phyloP scores from a whole-genome alignment of 2,888 invertebrate genomes.

The Calliopum simillimum region DNA sequence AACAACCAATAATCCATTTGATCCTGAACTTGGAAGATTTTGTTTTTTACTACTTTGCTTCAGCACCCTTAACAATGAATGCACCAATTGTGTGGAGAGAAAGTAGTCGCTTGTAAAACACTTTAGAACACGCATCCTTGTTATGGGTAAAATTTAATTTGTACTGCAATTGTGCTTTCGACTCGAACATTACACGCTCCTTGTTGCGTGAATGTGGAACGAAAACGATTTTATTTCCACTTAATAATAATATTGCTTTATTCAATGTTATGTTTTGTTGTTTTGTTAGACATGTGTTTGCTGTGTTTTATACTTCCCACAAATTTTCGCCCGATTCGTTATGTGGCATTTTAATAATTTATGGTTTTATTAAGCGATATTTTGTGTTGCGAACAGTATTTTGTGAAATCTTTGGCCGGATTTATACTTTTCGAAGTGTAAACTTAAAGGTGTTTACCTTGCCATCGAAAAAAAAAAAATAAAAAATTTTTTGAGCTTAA shows the following conservation, averaged over 20 bases:
- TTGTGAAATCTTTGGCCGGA: too few species aligned
- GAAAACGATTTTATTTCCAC: slow-evolving; percentile 23
- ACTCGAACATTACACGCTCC: slow-evolving; percentile 13
- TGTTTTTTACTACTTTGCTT: background rate
- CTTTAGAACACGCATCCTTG: slow-evolving; percentile 16
- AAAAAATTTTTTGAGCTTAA: too few species aligned
- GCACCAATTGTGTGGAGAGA: background rate
- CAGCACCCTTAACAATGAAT: background rate
- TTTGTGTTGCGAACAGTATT: background rate
- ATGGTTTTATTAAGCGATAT: slow-evolving; percentile 8
- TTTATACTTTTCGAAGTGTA: too few species aligned
- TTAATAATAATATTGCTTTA: slow-evolving; percentile 25
- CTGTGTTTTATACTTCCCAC: background rate
- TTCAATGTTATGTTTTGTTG: background rate
- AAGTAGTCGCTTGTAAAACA: background rate
- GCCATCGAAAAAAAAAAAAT: too few species aligned
- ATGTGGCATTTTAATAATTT: slow-evolving; percentile 10
- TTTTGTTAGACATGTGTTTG: slow-evolving; percentile 6
- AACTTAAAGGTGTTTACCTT: too few species aligned
- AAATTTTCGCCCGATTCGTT: background rate
- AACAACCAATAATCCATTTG: background rate
- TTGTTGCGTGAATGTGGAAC: slow-evolving; percentile 23
- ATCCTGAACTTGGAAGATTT: background rate
- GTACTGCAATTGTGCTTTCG: slow-evolving; percentile 18
- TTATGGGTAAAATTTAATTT: slow-evolving; percentile 19